Base-by-base conservation (phyloP, 1,140 invertebrate genomes). In the Rhopalosiphum maidis region DNA sequence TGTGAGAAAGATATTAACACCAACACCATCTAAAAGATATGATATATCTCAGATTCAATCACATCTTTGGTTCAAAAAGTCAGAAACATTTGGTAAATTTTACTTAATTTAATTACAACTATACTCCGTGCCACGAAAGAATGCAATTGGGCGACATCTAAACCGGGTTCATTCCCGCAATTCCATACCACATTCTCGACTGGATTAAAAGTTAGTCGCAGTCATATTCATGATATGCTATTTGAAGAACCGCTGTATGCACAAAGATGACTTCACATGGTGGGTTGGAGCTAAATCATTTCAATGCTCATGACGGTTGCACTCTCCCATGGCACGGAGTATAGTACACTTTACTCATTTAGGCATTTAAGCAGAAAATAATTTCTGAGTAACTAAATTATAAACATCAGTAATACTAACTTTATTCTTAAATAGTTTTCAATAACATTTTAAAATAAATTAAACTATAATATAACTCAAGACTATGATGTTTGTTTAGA, bases 31-130 rank as follows among this genome's bases (percentile, higher is more conserved):
- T 2, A 95, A 96, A 86, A 96, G 98, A 94, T 96, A 96, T 82
- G 96, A 96, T 0, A 95, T 98, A 18, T 95, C 95, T n/a, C 96
- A 97, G 94, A 97, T 99, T 82, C 96, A 96, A 94, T 95, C 96
- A 85, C 97, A 99, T 95, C 96, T 96, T 93, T 99, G 98, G 98
- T 97, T 97, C 95, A 96, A 95, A 86, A 97, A 96, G 94, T 92
- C 91, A 51, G 85, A 93, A 55, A 77, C 91, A 3, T 21, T 15
- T 86, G 91, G 91, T 93, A 93, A 55, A 86, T 48, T 48, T 30
- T n/a, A 48, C 83, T 41, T 54, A 85, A 30, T 92, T 0, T 43
- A 68, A 90, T 88, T 37, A 35, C 9, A 51, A 51, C 7, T 48
- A 15, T 41, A 41, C 41, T 41, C 41, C 41, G 41, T 41, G 41